A percentile compares a stretch with the other conserved stretches of the same genome.
Evolutionary conservation across 1,140 invertebrate species (phyloP).

Genomic region (Atopsyche davidsoni): DNA sequence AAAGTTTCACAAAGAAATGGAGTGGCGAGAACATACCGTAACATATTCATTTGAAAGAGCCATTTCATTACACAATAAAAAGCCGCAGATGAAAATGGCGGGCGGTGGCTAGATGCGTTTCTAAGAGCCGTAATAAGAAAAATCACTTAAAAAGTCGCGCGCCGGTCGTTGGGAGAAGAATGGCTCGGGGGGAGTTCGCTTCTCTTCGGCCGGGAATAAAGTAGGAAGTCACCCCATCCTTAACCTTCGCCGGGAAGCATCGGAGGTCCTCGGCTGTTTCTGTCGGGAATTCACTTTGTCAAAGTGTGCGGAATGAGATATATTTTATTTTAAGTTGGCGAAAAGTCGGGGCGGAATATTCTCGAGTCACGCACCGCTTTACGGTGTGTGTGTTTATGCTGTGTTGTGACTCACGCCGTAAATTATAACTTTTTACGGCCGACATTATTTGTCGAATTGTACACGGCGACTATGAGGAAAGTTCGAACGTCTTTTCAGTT

Average conservation of each 20-base stretch:
- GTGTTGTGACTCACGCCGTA: no score
- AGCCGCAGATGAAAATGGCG: conserved; percentile 26
- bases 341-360: conserved; percentile 21
- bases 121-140: conserved; percentile 30
- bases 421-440: no score
- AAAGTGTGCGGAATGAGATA: conserved; percentile 26
- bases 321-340: conserved; percentile 25
- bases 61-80: conserved; percentile 31
- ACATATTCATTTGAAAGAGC: conserved; percentile 27
- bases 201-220: conserved; percentile 2
- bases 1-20: conserved; percentile 24
- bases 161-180: conserved; percentile 19
- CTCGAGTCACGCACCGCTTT: no score
- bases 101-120: conserved; percentile 25
- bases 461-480: no score
- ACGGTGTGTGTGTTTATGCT: no score
- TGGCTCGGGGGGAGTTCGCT: conserved; percentile 8
- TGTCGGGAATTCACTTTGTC: conserved; percentile 26
- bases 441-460: no score
- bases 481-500: no score
- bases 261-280: neutral
- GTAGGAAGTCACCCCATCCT: conserved; percentile 12
- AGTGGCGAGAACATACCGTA: conserved; percentile 26
- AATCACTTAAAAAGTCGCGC: conserved; percentile 32
- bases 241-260: conserved; percentile 10